phyloP scores from a whole-genome alignment of 1,140 invertebrate genomes.

The Teleopsis dalmanni region DNA sequence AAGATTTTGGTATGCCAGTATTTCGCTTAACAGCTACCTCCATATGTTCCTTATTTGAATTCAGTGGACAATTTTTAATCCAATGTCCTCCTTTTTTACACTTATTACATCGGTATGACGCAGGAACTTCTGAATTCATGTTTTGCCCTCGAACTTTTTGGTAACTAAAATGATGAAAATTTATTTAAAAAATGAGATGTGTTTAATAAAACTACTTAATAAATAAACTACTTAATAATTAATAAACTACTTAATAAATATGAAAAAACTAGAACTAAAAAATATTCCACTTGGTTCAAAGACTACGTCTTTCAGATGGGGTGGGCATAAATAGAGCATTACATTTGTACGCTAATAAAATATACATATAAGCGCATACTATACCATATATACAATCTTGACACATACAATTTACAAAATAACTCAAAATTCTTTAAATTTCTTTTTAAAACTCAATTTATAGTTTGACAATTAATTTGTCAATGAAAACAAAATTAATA shows the following conservation, averaged over 20 bases:
- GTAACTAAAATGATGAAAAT: constrained; percentile 55
- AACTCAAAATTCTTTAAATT: not conserved
- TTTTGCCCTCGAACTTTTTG: constrained; percentile 76
- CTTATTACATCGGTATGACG: constrained; percentile 85
- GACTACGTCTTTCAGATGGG: not conserved
- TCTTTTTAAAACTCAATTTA: not conserved
- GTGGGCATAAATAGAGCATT: not conserved
- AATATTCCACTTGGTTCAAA: not conserved
- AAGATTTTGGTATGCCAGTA: constrained; percentile 95
- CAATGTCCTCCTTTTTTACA: constrained; percentile 91
- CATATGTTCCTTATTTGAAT: constrained; percentile 46
- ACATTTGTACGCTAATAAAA: not conserved
- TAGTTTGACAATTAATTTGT: not conserved
- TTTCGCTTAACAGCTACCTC: constrained; percentile 88
- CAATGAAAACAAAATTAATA: not conserved
- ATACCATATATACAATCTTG: not conserved
- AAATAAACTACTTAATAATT: not conserved
- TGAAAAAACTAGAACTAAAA: not conserved
- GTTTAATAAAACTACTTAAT: not conserved
- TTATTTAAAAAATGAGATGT: not conserved
- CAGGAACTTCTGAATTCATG: constrained; percentile 80
- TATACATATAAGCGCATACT: not conserved
- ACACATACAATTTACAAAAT: not conserved
- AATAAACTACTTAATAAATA: not conserved
- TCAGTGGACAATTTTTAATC: constrained; percentile 87